Evolutionary conservation across 2,113 vertebrate genomes (phyloP), one percentile per base, ranked within the genome.

Genomic region (Dromiciops gliroides): DNA sequence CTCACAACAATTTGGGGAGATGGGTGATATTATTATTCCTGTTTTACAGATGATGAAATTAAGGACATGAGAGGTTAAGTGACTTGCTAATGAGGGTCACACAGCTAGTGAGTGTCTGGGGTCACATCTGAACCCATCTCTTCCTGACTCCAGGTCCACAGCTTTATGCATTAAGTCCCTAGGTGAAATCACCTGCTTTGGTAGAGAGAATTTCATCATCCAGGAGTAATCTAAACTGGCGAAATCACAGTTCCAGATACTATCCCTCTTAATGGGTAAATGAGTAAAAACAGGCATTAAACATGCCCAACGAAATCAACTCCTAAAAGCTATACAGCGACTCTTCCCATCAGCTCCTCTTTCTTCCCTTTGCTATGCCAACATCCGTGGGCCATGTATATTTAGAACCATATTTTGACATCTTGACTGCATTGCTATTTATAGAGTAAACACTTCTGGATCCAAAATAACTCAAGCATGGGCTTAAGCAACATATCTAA

Each of bases 371-470:
- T n/a, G 60, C 31, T n/a, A 7, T 75, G n/a, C 67, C 67, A 83
- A 83, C 7, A 44, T 23, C n/a, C 19, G 50, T 31, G 49, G 16
- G 91, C 89, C 23, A 48, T 44, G 3, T 51, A n/a, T 26, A 50
- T 91, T 89, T 16, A 24, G 94, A 91, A 31, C 50, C 28, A 2
- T 89, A n/a, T 90, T 47, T 95, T 92, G 93, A 83, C n/a, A 25
- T 31, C 48, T 9, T 37, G n/a, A 60, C 44, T 89, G 48, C 22
- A 67, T 37, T 92, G 37, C 52, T 48, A 23, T 75, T 91, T 90
- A 88, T 48, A 90, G 52, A 89, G 26, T 92, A 96, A 90, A 95
- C 94, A 24, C 3, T 96, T 96, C 90, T 24, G 67, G 67, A 92
- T 56, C 56, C 11, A 88, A 94, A 75, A 25, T n/a, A 95, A 93